A percentile compares a stretch with the other conserved stretches of the same genome.
Conservation (phyloP, 1,140 invertebrate genomes). For the Argopecten irradians region DNA sequence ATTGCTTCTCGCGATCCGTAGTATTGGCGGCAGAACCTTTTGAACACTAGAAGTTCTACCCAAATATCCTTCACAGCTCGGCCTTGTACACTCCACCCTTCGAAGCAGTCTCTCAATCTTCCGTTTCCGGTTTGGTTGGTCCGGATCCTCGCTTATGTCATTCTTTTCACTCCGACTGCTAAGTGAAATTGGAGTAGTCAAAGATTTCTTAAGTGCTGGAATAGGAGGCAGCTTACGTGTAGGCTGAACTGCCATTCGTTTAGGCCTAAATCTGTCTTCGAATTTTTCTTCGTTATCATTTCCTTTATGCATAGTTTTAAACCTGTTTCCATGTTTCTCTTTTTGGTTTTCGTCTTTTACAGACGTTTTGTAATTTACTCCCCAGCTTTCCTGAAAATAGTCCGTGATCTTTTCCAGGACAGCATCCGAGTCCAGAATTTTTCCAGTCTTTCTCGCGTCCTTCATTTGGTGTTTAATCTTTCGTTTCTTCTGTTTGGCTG, state of each 20-base stretch:
- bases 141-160: not conserved
- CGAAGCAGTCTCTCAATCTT: not conserved
- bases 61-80: not conserved
- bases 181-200: not conserved
- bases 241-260: not conserved
- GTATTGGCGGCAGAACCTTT: not conserved
- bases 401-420: conserved; percentile 45
- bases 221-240: not conserved
- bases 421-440: conserved; percentile 42
- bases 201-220: not conserved
- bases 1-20: not conserved
- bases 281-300: not conserved
- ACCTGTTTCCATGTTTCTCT: not conserved
- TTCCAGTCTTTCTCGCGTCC: conserved; percentile 41
- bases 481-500: conserved; percentile 35
- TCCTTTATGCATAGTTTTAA: not conserved
- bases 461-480: conserved; percentile 40
- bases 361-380: conserved; percentile 45
- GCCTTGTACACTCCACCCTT: not conserved
- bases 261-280: not conserved
- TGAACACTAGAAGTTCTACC: not conserved
- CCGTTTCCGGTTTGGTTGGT: conserved; percentile 6
- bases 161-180: not conserved
- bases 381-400: conserved; percentile 42
- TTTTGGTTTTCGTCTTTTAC: conserved; percentile 17